phyloP scores from a whole-genome alignment of 2,888 invertebrate species.

The Acrocyrtus sp. region DNA sequence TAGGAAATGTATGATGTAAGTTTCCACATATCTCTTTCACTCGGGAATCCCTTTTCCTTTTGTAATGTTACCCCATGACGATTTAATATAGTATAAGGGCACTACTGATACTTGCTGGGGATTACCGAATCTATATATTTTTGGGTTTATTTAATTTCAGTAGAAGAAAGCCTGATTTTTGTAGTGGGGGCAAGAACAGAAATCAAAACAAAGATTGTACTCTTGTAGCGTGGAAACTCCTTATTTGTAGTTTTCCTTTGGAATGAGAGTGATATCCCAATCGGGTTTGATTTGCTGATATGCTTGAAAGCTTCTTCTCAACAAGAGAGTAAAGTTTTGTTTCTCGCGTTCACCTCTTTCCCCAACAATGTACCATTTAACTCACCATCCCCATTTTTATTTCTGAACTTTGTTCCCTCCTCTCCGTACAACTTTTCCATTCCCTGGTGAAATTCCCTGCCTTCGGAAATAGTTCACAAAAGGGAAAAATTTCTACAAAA shows the following conservation, averaged over 20 bases:
- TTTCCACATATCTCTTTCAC: constrained; percentile 29
- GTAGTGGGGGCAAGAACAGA: too few relatives aligned
- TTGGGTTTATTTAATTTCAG: not conserved
- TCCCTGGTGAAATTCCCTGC: constrained; percentile 10
- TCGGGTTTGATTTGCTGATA: constrained; percentile 33
- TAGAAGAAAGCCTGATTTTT: not conserved
- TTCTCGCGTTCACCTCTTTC: not conserved
- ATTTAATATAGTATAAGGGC: too few relatives aligned
- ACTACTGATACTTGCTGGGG: too few relatives aligned
- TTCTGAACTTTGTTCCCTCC: constrained; percentile 13
- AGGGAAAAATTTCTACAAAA: not conserved
- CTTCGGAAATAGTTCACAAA: not conserved
- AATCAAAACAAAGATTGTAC: too few relatives aligned
- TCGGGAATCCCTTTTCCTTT: constrained; percentile 24
- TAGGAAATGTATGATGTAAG: not conserved
- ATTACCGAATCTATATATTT: too few relatives aligned
- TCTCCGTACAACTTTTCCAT: constrained; percentile 8
- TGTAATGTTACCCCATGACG: too few relatives aligned
- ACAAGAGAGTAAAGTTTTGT: constrained; percentile 17
- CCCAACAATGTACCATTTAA: constrained; percentile 6
- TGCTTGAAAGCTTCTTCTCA: constrained; percentile 11
- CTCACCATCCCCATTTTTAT: constrained; percentile 18
- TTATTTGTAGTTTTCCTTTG: too few relatives aligned
- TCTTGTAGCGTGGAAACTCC: too few relatives aligned
- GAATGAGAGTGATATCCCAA: not conserved